Evolutionary conservation across 30 jellyfish, hydroid and myxozoan genomes (phyloP), one percentile per base, ranked within the genome.

Genomic region (Rhopilema esculentum): DNA sequence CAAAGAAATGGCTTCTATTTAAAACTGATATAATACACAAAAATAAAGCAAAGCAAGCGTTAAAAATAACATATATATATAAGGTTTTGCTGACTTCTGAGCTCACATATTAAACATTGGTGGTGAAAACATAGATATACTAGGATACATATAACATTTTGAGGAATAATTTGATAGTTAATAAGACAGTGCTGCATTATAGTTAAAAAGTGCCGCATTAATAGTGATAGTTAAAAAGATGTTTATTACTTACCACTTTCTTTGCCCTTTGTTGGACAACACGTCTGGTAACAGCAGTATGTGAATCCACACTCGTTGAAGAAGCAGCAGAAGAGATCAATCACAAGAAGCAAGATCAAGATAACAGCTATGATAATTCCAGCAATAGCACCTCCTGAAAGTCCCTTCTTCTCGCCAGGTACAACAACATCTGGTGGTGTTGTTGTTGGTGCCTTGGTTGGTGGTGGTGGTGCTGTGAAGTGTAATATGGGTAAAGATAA

Each of bases 231-330:
- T n/a, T n/a, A n/a, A n/a, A n/a, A n/a, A n/a, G n/a, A n/a, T n/a
- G n/a, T n/a, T n/a, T n/a, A 75, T 8, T 22, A 24, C 88, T 77
- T 61, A 77, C 88, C 79, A 73, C 84, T 85, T 9, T 80, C 87
- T 51, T 72, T 70, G 2, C 93, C 91, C 65, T 86, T 89, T 72
- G 89, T 86, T 15, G 97, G 93, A 75, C 99, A 95, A 85, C 92
- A 95, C n/a, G 97, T 52, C 68, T 89, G 96, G 82, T 72, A 89
- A 66, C 99, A 95, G 85, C 97, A 85, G 66, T 89, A 97, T 21
- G 99, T 31, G 84, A 95, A 95, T 8, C 99, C 99, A 65, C 99
- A 95, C 21, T 95, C 89, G 71, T 95, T 95, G 97, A 95, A 95
- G 89, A 85, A 95, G 80, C 99, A 95, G 88, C 99, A 95, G 88